Conservation (phyloP, 2,888 invertebrate genomes). For the Xylocampa areola region DNA sequence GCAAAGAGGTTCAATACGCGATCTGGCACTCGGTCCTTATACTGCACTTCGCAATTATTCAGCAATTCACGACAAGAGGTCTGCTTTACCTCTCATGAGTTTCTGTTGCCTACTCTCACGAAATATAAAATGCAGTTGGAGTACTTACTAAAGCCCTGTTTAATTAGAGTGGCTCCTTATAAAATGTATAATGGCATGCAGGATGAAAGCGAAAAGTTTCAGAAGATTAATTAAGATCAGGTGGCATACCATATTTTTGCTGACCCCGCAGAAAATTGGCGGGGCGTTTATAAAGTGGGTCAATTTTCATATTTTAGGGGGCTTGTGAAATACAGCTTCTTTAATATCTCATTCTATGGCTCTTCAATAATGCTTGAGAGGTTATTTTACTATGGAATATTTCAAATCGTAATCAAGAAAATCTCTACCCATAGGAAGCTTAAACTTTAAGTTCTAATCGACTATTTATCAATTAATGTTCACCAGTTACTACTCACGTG, state of each 20-base stretch:
- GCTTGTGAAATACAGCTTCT: constrained; percentile 10
- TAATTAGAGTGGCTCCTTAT: neutral
- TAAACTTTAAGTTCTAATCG: too few species aligned
- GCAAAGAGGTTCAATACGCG: constrained; percentile 24
- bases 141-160: neutral
- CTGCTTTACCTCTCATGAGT: constrained; percentile 21
- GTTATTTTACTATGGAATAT: too few species aligned
- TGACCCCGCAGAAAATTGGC: constrained; percentile 4
- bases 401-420: too few species aligned
- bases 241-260: constrained; percentile 31
- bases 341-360: too few species aligned
- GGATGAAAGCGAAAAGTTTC: constrained; percentile 12
- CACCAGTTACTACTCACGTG: too few species aligned
- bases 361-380: too few species aligned
- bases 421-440: too few species aligned
- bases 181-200: neutral
- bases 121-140: constrained; percentile 22
- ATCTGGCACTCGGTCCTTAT: constrained; percentile 8
- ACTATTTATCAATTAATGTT: too few species aligned
- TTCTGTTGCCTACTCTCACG: constrained; percentile 23
- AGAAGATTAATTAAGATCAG: constrained; percentile 41
- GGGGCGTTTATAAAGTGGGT: constrained; percentile 24
- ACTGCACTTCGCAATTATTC: constrained; percentile 29
- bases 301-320: constrained; percentile 29
- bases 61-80: neutral